Evolutionary conservation across 2,888 invertebrate genomes (phyloP), one percentile per base, ranked within the genome.

Genomic region (Ganaspis brasiliensis): DNA sequence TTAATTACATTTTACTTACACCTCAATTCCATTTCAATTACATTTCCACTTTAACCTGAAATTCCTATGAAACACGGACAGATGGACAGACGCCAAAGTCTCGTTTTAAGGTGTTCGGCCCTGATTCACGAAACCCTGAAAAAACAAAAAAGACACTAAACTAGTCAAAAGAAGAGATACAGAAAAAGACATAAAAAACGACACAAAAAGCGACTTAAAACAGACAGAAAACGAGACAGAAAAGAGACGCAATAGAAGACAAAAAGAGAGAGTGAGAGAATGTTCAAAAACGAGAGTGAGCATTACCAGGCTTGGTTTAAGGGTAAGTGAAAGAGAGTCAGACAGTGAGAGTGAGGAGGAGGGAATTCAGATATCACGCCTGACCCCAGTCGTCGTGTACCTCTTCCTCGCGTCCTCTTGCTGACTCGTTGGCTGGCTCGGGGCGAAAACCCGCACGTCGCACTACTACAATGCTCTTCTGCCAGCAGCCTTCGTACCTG

Each of bases 281-380:
- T 24, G 72, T 24, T n/a, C 16, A 21, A 31, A 35, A 35, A 72
- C 73, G 73, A 61, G 61, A 63, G 63, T 40, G 63, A 73, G 37
- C 40, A 67, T 37, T 9, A 21, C 45, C 45, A 45, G 45, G 45
- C n/a, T 67, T 26, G 40, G 40, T 67, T 45, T 67, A 31, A 73
- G 72, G 72, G 70, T 40, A 78, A 74, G 76, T 72, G 76, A 61
- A 71, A 74, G 77, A 81, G 75, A 56, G 77, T 80, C 73, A 79
- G 77, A 73, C 79, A 35, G 52, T n/a, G 74, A 49, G 75, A 57
- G 79, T 49, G 75, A 74, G 74, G 71, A 72, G 72, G 67, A 72
- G 72, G 61, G 78, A 78, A 84, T 84, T 82, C 80, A 82, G 81
- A 85, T 83, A 84, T 84, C 82, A 83, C 81, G 83, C 79, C 84